Evolutionary conservation across 1,140 invertebrate genomes (phyloP), one percentile per base, ranked within the genome.

Genomic region (Spodoptera litura): DNA sequence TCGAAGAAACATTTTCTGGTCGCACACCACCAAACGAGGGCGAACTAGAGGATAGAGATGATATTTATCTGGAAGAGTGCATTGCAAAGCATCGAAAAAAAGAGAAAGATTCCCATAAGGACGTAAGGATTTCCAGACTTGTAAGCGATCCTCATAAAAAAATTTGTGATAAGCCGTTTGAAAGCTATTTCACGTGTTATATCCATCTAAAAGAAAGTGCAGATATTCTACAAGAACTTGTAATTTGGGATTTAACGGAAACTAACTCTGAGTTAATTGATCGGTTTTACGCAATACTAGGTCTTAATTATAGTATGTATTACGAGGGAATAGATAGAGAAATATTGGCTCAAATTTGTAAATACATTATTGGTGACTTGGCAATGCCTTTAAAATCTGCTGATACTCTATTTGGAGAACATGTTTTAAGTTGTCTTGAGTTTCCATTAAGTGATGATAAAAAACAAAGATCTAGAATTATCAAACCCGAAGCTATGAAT

Each of bases 171-270:
- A 84, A 83, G 73, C 88, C 88, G 5, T 95, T 94, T 80, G 87
- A 91, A 73, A 95, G 95, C 25, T 96, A 95, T 84, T 95, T 96
- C 73, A 95, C 95, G 4, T 93, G 93, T 64, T 96, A 95, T 79
- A 91, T 96, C 15, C 93, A 93, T 81, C 82, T 95, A 4, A 92
- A 91, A 81, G 88, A 95, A 79, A 91, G 90, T 35, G 89, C 89
- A 58, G 84, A 93, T 81, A 93, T 95, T 56, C 78, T 93, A 2
- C 85, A 94, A 81, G 93, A 95, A 78, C 81, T 93, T 53, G 84
- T 91, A 12, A 89, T 92, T 86, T 94, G 88, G 93, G 90, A 93
- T 66, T 85, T 90, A 64, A 94, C 80, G 44, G 87, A 88, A 55
- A 91, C 95, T 15, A 93, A 95, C 78, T 91, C 91, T 4, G 92